phyloP scores from a whole-genome alignment of 2,888 invertebrate species.

The Heliconius cydno region DNA sequence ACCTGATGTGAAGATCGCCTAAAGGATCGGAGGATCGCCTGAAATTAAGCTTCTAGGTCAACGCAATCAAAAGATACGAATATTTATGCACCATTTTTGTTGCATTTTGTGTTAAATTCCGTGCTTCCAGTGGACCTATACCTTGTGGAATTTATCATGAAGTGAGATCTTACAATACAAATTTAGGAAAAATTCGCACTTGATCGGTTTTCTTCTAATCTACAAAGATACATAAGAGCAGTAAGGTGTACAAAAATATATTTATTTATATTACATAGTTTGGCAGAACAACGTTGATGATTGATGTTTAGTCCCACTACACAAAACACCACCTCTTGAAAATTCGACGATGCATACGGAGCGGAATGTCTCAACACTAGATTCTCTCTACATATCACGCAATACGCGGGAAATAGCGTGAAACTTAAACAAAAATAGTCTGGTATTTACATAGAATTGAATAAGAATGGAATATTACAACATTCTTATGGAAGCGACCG shows the following conservation, averaged over 20 bases:
- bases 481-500: not conserved
- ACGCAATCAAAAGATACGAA: too few species aligned
- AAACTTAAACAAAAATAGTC: not conserved
- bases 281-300: too few species aligned
- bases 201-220: not conserved
- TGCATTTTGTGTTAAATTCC: too few species aligned
- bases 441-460: not conserved
- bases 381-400: not conserved
- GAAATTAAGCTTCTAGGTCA: too few species aligned
- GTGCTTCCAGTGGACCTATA: too few species aligned
- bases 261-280: not conserved
- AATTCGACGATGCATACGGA: not conserved
- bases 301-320: not conserved
- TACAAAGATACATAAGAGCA: not conserved
- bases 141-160: too few species aligned
- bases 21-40: too few species aligned
- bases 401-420: not conserved
- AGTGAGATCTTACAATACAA: too few species aligned
- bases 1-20: too few species aligned
- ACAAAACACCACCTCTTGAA: not conserved
- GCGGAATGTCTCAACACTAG: not conserved
- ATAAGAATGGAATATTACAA: conserved; percentile 25
- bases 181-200: too few species aligned
- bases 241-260: not conserved
- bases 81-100: too few species aligned